phyloP scores from a whole-genome alignment of 2,797 vertebrate genomes.

The Girardinus metallicus region DNA sequence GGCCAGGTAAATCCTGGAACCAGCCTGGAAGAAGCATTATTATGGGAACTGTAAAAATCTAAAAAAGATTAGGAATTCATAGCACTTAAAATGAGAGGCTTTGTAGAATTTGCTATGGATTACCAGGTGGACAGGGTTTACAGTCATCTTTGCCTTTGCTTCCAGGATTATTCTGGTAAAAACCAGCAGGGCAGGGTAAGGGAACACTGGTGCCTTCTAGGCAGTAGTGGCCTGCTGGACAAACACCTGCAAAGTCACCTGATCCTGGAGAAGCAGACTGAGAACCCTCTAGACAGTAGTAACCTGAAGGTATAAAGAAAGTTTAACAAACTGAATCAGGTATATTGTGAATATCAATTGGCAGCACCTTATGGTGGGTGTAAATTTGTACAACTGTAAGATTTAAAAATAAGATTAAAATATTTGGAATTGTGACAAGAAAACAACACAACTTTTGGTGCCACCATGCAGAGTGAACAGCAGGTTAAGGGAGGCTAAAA shows the following conservation, averaged over 20 bases:
- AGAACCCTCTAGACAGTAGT: constrained; percentile 81
- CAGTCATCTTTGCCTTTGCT: constrained; percentile 80
- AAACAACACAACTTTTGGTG: not conserved
- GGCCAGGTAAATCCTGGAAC: constrained; percentile 82
- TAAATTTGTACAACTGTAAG: not conserved
- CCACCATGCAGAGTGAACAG: not conserved
- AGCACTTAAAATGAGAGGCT: not conserved
- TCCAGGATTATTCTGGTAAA: constrained; percentile 74
- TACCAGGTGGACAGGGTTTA: constrained; percentile 82
- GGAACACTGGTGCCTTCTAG: constrained; percentile 79
- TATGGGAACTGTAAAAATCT: constrained; percentile 4
- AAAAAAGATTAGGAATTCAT: not conserved
- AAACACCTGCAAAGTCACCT: constrained; percentile 76
- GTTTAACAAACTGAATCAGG: not conserved
- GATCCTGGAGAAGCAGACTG: constrained; percentile 70
- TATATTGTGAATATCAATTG: not conserved
- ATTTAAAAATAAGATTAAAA: not conserved
- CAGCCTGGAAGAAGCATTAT: constrained; percentile 69
- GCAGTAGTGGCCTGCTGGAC: constrained; percentile 86
- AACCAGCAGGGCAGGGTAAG: constrained; percentile 82
- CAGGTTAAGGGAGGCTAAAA: not conserved
- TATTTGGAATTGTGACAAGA: not conserved
- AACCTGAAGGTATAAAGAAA: constrained; percentile 67
- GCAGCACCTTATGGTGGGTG: not conserved
- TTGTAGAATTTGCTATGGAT: constrained; percentile 25